These are phyloP conservation scores for Vimba vimba DNA, from an alignment of 2,113 vertebrate species.

Conservation along the genomic window DNA sequence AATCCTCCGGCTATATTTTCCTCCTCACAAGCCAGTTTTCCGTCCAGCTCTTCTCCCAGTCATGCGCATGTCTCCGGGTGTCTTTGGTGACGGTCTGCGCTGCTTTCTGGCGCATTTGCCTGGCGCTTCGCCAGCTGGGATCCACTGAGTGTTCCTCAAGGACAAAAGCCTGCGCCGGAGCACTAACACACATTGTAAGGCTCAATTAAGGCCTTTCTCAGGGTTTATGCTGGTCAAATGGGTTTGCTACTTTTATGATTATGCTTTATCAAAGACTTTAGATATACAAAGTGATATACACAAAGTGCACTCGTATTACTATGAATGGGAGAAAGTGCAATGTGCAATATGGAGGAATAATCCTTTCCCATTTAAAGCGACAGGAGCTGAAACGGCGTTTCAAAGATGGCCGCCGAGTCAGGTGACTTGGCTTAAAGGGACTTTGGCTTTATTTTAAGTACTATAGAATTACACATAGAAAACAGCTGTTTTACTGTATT, in stretches of 20 bases:
- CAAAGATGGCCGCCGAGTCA: too few relatives aligned
- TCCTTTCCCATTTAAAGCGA: background rate
- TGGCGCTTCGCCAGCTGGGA: conserved; percentile 38
- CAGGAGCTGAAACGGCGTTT: too few relatives aligned
- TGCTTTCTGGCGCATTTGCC: conserved; percentile 3
- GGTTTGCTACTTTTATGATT: background rate
- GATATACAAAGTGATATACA: too few relatives aligned
- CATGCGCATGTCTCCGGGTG: background rate
- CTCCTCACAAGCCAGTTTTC: background rate
- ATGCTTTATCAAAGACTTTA: background rate
- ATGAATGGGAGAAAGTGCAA: background rate
- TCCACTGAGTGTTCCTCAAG: conserved; percentile 50
- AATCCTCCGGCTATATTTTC: background rate
- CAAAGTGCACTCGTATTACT: background rate
- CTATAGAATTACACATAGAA: background rate
- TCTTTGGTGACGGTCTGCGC: conserved; percentile 2
- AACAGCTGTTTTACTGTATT: background rate
- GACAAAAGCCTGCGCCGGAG: conserved; percentile 42
- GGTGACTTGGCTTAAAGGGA: too few relatives aligned
- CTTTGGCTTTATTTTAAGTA: too few relatives aligned
- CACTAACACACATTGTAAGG: conserved; percentile 28
- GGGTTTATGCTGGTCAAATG: background rate
- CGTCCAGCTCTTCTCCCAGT: background rate
- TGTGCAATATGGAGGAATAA: background rate
- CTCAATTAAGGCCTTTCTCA: conserved; percentile 39